Conservation (phyloP, 2,797 vertebrate species). For the Oreonectes daqikongensis region DNA sequence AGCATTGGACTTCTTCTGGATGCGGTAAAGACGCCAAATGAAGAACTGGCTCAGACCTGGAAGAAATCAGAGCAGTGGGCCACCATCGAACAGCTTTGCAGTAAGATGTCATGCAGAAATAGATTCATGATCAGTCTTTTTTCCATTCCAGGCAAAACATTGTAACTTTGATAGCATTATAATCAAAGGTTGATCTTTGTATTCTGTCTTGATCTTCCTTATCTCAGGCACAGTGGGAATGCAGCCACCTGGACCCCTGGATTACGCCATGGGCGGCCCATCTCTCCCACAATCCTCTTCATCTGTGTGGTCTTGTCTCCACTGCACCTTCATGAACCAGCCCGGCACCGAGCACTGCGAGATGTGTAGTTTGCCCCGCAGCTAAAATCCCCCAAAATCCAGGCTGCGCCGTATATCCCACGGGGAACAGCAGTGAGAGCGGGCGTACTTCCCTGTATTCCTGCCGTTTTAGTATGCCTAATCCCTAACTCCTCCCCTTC, state of each 20-base stretch:
- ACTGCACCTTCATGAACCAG: slow-evolving; percentile 99
- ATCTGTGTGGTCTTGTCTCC: slow-evolving; percentile 95
- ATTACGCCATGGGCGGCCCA: slow-evolving; percentile 85
- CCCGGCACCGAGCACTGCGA: slow-evolving; percentile 96
- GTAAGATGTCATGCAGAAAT: slow-evolving; percentile 82
- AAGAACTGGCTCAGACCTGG: slow-evolving; percentile 96
- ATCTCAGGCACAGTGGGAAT: slow-evolving; percentile 89
- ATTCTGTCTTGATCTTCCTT: neutral
- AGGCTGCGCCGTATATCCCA: slow-evolving; percentile 43
- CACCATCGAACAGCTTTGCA: slow-evolving; percentile 97
- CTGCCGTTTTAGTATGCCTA: slow-evolving; percentile 35
- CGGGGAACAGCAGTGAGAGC: slow-evolving; percentile 66
- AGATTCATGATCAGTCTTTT: too few species aligned
- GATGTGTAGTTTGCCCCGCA: slow-evolving; percentile 96
- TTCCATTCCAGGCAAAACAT: too few species aligned
- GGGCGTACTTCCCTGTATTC: slow-evolving; percentile 42
- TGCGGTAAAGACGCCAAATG: slow-evolving; percentile 92
- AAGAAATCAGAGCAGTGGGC: slow-evolving; percentile 99
- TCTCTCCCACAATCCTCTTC: slow-evolving; percentile 74
- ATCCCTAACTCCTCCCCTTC: slow-evolving; percentile 42
- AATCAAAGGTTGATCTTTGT: neutral
- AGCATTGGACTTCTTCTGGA: slow-evolving; percentile 95
- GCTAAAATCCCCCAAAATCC: slow-evolving; percentile 70
- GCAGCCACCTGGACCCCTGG: slow-evolving; percentile 85
- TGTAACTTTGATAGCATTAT: neutral